Conservation (phyloP, 2,113 vertebrate genomes). For the Orycteropus afer region DNA sequence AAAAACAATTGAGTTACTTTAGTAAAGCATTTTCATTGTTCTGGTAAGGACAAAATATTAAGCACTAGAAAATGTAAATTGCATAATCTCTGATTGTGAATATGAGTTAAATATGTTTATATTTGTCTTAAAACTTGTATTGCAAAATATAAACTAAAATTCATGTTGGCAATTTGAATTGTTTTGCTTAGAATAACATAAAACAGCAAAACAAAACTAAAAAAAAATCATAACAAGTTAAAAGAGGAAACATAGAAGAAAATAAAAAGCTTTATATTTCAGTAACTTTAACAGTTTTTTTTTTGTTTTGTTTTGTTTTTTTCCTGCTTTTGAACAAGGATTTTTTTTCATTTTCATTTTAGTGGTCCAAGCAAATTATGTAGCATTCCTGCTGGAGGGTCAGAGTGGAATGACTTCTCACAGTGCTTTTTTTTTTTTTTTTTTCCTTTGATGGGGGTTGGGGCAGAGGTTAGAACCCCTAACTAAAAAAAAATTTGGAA, state of each 20-base stretch:
- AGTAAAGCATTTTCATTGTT: not conserved
- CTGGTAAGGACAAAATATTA: not conserved
- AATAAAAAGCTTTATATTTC: not conserved
- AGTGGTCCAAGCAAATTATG: no score
- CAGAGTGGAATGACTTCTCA: no score
- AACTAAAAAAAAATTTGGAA: no score
- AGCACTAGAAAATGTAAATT: not conserved
- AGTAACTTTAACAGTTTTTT: not conserved
- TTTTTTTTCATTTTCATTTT: no score
- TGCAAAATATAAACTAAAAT: not conserved
- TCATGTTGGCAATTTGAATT: not conserved
- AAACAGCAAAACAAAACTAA: not conserved
- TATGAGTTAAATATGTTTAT: not conserved
- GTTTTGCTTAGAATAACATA: not conserved
- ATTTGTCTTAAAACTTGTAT: not conserved
- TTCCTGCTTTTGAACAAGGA: no score
- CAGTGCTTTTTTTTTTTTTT: no score
- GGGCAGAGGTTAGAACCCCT: no score
- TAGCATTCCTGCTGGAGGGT: no score
- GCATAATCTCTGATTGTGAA: not conserved
- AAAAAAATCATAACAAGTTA: not conserved
- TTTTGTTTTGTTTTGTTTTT: no score
- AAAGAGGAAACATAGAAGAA: not conserved
- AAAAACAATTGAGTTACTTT: not conserved
- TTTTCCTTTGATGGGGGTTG: no score